Evolutionary conservation across 2,113 vertebrate species (phyloP).

Genomic region (Alces alces): DNA sequence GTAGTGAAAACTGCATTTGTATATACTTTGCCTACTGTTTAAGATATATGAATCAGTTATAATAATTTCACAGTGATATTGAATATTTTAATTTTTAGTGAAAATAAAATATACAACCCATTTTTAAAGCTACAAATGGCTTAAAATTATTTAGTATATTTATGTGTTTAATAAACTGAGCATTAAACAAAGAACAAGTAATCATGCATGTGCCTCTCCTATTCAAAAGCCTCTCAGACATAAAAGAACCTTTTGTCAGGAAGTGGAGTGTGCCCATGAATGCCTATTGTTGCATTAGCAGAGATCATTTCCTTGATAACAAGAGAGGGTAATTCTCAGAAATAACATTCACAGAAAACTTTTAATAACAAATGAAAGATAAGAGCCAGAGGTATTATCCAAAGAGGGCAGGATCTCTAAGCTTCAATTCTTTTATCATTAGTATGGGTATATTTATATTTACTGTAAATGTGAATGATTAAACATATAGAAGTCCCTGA

Average conservation of each 20-base stretch:
- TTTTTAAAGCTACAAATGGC: neutral
- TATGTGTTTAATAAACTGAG: neutral
- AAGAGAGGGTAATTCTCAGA: neutral
- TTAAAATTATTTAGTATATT: slow-evolving; percentile 22
- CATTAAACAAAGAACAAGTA: slow-evolving; percentile 29
- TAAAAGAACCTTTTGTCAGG: neutral
- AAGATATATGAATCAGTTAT: neutral
- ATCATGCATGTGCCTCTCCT: neutral
- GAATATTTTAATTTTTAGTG: neutral
- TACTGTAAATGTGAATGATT: neutral
- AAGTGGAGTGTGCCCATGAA: neutral
- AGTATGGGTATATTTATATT: neutral
- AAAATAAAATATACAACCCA: neutral
- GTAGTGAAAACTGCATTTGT: neutral
- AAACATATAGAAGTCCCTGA: neutral
- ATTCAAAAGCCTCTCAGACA: neutral
- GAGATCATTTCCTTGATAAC: slow-evolving; percentile 1
- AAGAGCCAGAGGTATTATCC: neutral
- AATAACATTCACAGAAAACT: neutral
- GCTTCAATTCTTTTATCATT: neutral
- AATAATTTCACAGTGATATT: neutral
- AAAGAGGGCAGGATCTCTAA: neutral
- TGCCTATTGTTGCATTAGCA: slow-evolving; percentile 13
- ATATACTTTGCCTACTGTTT: neutral
- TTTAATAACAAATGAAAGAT: slow-evolving; percentile 10